Base-by-base conservation (phyloP, 1,140 invertebrate species). In the Trinorchestia longiramus region DNA sequence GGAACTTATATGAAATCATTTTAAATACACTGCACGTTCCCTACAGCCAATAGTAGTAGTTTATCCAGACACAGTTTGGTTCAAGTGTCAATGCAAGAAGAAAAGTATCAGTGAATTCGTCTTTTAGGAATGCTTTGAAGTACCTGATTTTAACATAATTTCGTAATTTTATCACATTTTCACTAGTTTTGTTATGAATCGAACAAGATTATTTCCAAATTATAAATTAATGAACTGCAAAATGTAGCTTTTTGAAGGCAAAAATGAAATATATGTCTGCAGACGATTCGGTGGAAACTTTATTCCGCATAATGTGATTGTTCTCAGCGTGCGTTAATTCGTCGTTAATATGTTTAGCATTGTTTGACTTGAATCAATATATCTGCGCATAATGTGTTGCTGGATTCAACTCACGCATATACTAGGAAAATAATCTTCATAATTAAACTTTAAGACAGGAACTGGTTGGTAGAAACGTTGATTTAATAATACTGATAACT, bases 331-430 rank as follows among this genome's bases (percentile, higher is more conserved):
- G 62, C 11, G 62, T 77, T 28, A 77, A 28, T 77, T 77, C 62
- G 62, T 77, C 62, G 62, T 77, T 77, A 3, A 3, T 77, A 28
- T 77, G 62, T 77, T 28, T 77, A 23, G 62, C 28, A 77, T 77
- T 77, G 62, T 77, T 77, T 77, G 62, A 77, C 62, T 77, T 77
- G 62, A 77, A 77, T 19, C 11, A 77, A 77, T 77, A 23, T 77
- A 77, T 77, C 62, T 77, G 62, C 44, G 92, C 92, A 94, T 94
- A 94, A 94, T 47, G 92, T n/a, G 92, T 94, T 94, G 92, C 92
- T 94, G 92, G 92, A 8, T 47, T 47, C 92, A 94, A 94, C 92
- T 94, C 43, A 90, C 43, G 88, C 88, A 42, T 90, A 90, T 90
- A 17, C n/a, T 42, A 90, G 4, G 88, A 43, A 42, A 90, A 90